These are phyloP conservation scores for Drosophila insularis DNA, from an alignment of 1,140 invertebrate species.

Conservation along the genomic window DNA sequence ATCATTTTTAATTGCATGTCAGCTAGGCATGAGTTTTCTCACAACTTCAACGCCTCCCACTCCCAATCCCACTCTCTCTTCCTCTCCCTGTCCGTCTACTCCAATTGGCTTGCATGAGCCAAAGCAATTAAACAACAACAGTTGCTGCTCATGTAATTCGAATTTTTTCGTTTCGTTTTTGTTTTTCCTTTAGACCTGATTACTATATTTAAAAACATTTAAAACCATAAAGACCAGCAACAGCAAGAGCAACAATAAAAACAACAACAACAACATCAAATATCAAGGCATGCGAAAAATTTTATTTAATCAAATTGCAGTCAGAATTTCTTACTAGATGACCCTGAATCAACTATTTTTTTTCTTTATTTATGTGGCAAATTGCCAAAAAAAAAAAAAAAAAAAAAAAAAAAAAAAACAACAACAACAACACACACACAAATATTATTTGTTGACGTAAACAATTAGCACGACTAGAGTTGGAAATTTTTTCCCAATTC, in stretches of 20 bases:
- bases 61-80: slow-evolving; percentile 27
- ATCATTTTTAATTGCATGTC: slow-evolving; percentile 73
- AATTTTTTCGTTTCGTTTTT: slow-evolving; percentile 43
- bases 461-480: slow-evolving; percentile 59
- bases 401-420: neutral
- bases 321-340: slow-evolving; percentile 17
- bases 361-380: slow-evolving; percentile 28
- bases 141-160: slow-evolving; percentile 35
- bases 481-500: slow-evolving; percentile 47
- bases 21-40: slow-evolving; percentile 60
- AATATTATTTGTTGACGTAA: slow-evolving; percentile 53
- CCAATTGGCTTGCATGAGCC: slow-evolving; percentile 60
- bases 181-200: slow-evolving; percentile 37
- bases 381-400: slow-evolving; percentile 61
- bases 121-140: slow-evolving; percentile 69
- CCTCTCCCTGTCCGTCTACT: slow-evolving; percentile 19
- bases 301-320: slow-evolving; percentile 22
- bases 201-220: slow-evolving; percentile 67
- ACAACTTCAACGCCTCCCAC: slow-evolving; percentile 41
- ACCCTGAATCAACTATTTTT: slow-evolving; percentile 10
- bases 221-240: slow-evolving; percentile 11
- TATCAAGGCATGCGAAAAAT: slow-evolving; percentile 70
- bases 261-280: slow-evolving; percentile 43
- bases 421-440: no score
- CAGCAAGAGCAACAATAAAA: neutral